A percentile compares a stretch with the other conserved stretches of the same genome.
phyloP scores from a whole-genome alignment of 2,888 invertebrate species.

The Eupeodes latifasciatus region DNA sequence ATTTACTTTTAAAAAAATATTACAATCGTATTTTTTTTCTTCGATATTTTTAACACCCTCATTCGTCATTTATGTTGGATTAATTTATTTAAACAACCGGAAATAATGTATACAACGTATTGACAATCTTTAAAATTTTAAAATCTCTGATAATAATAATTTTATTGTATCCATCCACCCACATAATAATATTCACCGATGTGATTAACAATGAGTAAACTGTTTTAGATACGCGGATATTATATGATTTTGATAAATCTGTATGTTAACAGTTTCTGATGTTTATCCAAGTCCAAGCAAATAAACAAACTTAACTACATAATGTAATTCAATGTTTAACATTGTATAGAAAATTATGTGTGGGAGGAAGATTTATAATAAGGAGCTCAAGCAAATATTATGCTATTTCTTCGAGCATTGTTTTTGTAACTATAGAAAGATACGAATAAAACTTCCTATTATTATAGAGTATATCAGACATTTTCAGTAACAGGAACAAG shows the following conservation, averaged over 20 bases:
- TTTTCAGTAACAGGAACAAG: no score
- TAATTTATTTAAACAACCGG: constrained; percentile 45
- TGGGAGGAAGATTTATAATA: constrained; percentile 50
- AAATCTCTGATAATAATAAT: constrained; percentile 42
- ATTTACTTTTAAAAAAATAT: background rate
- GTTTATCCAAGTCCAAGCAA: constrained; percentile 33
- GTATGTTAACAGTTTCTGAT: constrained; percentile 36
- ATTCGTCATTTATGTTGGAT: background rate
- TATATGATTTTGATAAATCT: constrained; percentile 23
- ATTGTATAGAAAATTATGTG: constrained; percentile 35
- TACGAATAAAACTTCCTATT: no score
- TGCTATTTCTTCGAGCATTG: background rate
- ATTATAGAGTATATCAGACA: no score
- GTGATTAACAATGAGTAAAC: constrained; percentile 53
- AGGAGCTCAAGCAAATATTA: constrained; percentile 33
- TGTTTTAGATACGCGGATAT: background rate
- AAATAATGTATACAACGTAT: constrained; percentile 28
- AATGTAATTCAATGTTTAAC: constrained; percentile 11
- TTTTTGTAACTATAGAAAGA: background rate
- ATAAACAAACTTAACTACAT: background rate
- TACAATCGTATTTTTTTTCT: background rate
- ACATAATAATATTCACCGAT: background rate
- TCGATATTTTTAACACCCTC: constrained; percentile 40
- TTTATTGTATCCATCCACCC: constrained; percentile 43
- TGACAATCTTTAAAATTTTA: constrained; percentile 44